Percentiles rank a stretch among this genome's conserved stretches.
phyloP scores from a whole-genome alignment of 1,140 invertebrate genomes.

The Megalopta genalis region DNA sequence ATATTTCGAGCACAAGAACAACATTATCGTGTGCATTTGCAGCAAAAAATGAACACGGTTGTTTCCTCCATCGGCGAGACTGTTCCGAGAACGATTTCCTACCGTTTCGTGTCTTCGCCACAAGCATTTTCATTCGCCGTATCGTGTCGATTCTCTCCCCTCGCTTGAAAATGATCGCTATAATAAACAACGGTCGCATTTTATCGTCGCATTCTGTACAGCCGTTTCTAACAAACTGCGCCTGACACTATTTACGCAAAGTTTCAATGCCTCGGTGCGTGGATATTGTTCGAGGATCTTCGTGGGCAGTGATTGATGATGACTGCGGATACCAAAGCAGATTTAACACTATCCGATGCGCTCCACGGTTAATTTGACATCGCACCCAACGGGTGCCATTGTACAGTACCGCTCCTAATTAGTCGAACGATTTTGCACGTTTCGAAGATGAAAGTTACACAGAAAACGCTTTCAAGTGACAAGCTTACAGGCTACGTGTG shows the following conservation, averaged over 20 bases:
- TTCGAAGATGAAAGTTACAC: too few species aligned
- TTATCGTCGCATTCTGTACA: conserved; percentile 1
- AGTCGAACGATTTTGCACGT: too few species aligned
- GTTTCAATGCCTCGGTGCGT: neutral
- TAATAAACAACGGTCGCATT: conserved; percentile 12
- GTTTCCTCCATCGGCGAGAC: neutral
- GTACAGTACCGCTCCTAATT: too few species aligned
- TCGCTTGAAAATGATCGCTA: neutral
- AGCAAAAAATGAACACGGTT: neutral
- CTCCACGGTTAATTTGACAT: neutral
- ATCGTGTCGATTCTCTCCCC: neutral
- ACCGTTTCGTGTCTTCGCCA: too few species aligned
- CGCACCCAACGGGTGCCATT: neutral
- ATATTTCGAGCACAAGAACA: neutral
- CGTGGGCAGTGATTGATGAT: conserved; percentile 31
- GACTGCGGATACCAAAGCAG: neutral
- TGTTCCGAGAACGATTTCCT: neutral
- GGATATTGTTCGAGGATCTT: conserved; percentile 11
- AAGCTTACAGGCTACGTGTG: too few species aligned
- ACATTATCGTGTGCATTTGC: neutral
- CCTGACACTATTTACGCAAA: conserved; percentile 5
- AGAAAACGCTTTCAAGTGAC: too few species aligned
- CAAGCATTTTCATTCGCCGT: too few species aligned
- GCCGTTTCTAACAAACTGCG: neutral
- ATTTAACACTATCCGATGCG: conserved; percentile 1